Percentiles rank a stretch among this genome's conserved stretches.
Conservation (phyloP, 2,113 vertebrate species). For the Chionis minor region DNA sequence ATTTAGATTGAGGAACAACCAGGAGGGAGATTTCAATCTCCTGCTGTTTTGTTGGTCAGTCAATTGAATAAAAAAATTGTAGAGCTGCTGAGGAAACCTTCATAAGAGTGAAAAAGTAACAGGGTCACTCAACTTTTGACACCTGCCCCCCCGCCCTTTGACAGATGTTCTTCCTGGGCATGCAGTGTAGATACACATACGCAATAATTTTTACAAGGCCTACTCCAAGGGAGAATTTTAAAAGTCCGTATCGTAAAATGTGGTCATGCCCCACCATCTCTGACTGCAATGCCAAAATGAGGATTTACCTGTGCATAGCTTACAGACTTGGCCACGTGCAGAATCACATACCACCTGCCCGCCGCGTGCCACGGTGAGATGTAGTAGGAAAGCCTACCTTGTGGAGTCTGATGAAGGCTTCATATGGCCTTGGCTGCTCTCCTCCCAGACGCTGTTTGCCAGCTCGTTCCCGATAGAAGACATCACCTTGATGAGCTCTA, state of each 20-base stretch:
- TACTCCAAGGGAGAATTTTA: not conserved
- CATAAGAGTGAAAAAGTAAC: not conserved
- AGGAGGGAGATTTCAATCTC: not conserved
- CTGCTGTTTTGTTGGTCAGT: not conserved
- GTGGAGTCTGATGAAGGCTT: slow-evolving; percentile 89
- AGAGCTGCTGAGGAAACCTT: not conserved
- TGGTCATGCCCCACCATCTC: not conserved
- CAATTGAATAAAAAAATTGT: not conserved
- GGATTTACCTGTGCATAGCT: not conserved
- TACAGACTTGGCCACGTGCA: fast-evolving
- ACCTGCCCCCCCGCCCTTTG: not conserved
- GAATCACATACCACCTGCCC: fast-evolving
- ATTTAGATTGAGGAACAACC: not conserved
- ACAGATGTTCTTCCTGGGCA: not conserved
- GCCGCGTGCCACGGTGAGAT: fast-evolving
- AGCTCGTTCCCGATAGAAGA: slow-evolving; percentile 93
- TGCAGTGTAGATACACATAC: fast-evolving
- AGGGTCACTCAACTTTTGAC: not conserved
- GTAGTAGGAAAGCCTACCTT: slow-evolving; percentile 76
- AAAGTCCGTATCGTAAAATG: not conserved
- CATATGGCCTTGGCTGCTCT: slow-evolving; percentile 84
- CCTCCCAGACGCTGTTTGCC: slow-evolving; percentile 95
- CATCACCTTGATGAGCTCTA: slow-evolving; percentile 96
- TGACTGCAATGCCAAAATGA: not conserved
- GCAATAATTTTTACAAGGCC: not conserved